Conservation (phyloP, 2,888 invertebrate genomes). For the Oeneis ivallda region DNA sequence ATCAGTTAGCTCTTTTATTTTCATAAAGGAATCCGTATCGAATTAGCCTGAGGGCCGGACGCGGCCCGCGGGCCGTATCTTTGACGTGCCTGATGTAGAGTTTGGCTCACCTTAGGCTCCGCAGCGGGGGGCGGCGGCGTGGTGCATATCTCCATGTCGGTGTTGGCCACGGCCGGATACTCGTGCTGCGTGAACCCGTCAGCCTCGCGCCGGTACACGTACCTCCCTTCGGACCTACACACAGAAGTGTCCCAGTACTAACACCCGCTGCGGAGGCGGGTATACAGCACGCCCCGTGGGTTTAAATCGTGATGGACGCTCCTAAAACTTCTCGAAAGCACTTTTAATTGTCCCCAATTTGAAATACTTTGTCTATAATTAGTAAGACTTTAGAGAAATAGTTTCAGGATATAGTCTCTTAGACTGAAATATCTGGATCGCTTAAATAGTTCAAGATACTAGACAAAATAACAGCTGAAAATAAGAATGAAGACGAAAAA, state of each 20-base stretch:
- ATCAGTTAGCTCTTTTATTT: no score
- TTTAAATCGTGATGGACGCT: constrained; percentile 41
- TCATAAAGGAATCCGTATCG: no score
- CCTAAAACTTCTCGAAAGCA: background rate
- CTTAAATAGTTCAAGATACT: no score
- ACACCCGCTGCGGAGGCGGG: constrained; percentile 32
- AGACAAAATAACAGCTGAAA: no score
- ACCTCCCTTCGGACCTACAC: constrained; percentile 82
- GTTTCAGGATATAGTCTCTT: no score
- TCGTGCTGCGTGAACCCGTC: constrained; percentile 84
- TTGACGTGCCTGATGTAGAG: no score
- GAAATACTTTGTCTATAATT: background rate
- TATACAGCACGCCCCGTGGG: constrained; percentile 39
- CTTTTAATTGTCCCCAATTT: background rate
- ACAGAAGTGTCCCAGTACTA: constrained; percentile 50
- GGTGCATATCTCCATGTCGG: constrained; percentile 79
- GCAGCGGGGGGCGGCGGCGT: constrained; percentile 73
- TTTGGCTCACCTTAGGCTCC: constrained; percentile 36
- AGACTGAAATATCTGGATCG: no score
- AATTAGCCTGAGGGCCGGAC: no score
- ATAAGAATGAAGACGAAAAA: no score
- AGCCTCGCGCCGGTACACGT: constrained; percentile 81
- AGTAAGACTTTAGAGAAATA: no score
- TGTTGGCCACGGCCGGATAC: constrained; percentile 72
- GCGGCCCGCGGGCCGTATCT: no score